Conservation (phyloP, 2,888 invertebrate species). For the Cosmia pyralina region DNA sequence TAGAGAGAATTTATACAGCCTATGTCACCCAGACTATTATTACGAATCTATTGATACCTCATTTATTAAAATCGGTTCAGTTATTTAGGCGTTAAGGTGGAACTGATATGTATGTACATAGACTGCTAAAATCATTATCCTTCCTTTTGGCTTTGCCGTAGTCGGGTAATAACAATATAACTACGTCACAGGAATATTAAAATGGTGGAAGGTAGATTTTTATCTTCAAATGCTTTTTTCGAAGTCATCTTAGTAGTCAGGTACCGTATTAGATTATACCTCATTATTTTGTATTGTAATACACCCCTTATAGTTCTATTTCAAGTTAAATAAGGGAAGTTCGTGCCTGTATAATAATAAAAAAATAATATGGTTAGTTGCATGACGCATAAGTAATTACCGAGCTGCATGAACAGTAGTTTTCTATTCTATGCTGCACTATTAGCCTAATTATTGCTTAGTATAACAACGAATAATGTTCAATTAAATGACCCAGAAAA, state of each 20-base stretch:
- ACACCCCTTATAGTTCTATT: too few relatives aligned
- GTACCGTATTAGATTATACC: too few relatives aligned
- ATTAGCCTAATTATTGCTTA: slow-evolving; percentile 44
- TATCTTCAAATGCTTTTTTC: neutral
- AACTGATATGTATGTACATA: too few relatives aligned
- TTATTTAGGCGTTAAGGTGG: too few relatives aligned
- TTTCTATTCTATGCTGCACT: slow-evolving; percentile 16
- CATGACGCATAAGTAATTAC: slow-evolving; percentile 50
- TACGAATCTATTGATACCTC: too few relatives aligned
- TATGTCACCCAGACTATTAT: too few relatives aligned
- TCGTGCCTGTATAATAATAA: slow-evolving; percentile 10
- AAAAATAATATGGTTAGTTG: slow-evolving; percentile 22
- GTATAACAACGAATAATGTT: slow-evolving; percentile 7
- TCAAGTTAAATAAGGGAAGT: too few relatives aligned
- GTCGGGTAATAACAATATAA: too few relatives aligned
- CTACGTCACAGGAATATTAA: neutral
- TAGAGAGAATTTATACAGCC: too few relatives aligned
- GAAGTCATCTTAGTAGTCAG: neutral
- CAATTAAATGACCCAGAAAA: neutral
- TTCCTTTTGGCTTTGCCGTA: too few relatives aligned
- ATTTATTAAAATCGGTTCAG: too few relatives aligned
- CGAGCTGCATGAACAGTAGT: slow-evolving; percentile 24
- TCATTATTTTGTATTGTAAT: neutral
- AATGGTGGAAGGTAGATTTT: neutral
- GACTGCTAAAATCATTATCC: too few relatives aligned